A percentile compares a stretch with the other conserved stretches of the same genome.
These are phyloP conservation scores for Hetaerina titia DNA, from an alignment of 2,888 invertebrate species.

Conservation along the genomic window DNA sequence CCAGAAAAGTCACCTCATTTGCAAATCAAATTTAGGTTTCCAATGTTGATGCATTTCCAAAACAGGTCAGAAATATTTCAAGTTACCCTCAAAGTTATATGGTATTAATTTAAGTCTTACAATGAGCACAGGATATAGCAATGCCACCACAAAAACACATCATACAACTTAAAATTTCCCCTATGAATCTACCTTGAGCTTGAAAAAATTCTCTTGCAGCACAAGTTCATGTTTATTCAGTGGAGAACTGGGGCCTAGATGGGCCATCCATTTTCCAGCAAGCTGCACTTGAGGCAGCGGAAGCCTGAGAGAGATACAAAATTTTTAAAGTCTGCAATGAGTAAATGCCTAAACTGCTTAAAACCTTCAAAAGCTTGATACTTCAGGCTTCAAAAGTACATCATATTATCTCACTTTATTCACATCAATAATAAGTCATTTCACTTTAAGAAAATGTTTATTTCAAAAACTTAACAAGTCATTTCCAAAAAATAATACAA, in stretches of 20 bases:
- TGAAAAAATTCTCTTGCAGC: constrained; percentile 75
- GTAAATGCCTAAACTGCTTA: background rate
- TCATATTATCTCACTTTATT: constrained; percentile 70
- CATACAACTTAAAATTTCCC: background rate
- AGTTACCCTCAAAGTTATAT: no score
- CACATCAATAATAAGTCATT: constrained; percentile 62
- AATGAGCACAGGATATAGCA: no score
- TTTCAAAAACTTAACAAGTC: background rate
- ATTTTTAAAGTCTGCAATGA: background rate
- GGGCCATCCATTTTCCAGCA: constrained; percentile 74
- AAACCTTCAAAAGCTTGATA: no score
- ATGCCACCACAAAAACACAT: constrained; percentile 68
- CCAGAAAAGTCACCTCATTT: no score
- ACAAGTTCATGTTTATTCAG: constrained; percentile 71
- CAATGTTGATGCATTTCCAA: no score
- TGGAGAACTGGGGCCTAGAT: constrained; percentile 46
- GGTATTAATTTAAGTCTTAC: no score
- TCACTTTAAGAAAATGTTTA: constrained; percentile 69
- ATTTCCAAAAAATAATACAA: background rate
- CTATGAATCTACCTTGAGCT: constrained; percentile 72
- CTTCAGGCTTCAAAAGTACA: constrained; percentile 73
- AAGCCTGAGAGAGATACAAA: constrained; percentile 60
- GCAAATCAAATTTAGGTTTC: no score
- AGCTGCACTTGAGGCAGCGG: constrained; percentile 73
- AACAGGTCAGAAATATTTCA: no score